Evolutionary conservation across 2,113 vertebrate species (phyloP), one percentile per base, ranked within the genome.

Genomic region (Corapipo altera): DNA sequence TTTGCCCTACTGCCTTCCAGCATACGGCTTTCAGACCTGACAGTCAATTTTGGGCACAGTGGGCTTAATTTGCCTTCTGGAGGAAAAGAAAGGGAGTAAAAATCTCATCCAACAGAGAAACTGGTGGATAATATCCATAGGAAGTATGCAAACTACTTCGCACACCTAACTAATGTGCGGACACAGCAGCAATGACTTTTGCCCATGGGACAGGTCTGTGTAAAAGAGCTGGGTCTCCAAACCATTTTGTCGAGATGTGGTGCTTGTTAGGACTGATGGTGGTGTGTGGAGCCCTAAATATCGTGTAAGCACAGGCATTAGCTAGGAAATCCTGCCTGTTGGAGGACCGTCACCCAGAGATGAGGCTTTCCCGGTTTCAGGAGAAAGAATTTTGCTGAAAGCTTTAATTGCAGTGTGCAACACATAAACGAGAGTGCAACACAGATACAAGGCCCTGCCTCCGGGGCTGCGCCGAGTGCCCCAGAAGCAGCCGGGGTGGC

Each of bases 381-480:
- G 10, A 2, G 59, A 44, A 64, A 52, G 44, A 30, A 15, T 55
- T 67, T 15, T 14, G 19, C 41, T 44, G 4, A 46, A 14, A 6
- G 2, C 9, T 20, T 64, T 5, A 64, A 18, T 7, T 13, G 3
- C 2, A 24, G 3, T 2, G 21, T 41, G n/a, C 39, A 26, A 16
- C 33, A 23, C 43, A 5, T 9, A 24, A 48, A 4, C 3, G 26
- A 26, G 24, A 44, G 26, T 2, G 9, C 18, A 39, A 20, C 41
- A 10, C 0, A n/a, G 13, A n/a, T 1, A 0, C 0, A 6, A 61
- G 37, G 75, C 80, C 69, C 62, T 57, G n/a, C 49, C 37, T 27
- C 30, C 28, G 26, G 51, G 12, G 61, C 80, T 11, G 28, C 5
- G 11, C 67, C 21, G 5, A n/a, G 35, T 6, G 28, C 20, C 59